These are phyloP conservation scores for Myotis findleyi DNA, from an alignment of 2,797 vertebrate genomes.

Conservation along the genomic window DNA sequence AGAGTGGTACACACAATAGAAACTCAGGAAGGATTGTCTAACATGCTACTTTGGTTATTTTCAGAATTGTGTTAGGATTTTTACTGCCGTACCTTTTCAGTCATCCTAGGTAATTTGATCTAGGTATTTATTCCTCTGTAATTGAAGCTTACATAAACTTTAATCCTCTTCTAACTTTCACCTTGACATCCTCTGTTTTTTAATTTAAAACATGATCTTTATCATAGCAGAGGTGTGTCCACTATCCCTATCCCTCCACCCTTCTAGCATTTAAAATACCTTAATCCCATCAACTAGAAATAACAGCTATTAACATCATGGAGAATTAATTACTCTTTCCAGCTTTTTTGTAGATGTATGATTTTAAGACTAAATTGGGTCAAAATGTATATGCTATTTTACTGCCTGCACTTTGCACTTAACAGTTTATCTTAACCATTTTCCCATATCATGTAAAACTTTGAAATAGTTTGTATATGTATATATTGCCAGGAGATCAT, in stretches of 20 bases:
- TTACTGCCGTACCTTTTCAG: background rate
- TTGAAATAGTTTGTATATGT: background rate
- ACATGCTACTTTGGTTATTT: background rate
- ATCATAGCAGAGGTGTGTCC: background rate
- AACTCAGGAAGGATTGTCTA: background rate
- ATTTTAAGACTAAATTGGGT: constrained; percentile 11
- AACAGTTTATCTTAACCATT: constrained; percentile 1
- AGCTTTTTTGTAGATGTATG: background rate
- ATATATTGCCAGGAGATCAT: background rate
- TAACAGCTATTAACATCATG: background rate
- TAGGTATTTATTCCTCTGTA: background rate
- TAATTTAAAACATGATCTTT: constrained; percentile 11
- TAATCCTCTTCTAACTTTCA: background rate
- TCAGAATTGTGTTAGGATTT: constrained; percentile 55
- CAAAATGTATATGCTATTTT: background rate
- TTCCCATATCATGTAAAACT: background rate
- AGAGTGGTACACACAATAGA: background rate
- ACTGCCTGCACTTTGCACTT: background rate
- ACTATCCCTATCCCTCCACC: background rate
- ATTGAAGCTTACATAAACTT: background rate
- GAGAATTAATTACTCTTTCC: background rate
- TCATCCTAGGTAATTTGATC: constrained; percentile 27
- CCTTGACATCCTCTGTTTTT: constrained; percentile 32
- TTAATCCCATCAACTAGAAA: constrained; percentile 22
- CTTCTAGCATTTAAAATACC: background rate